Conservation (phyloP, 1,140 invertebrate genomes). For the Apocrypta bakeri region DNA sequence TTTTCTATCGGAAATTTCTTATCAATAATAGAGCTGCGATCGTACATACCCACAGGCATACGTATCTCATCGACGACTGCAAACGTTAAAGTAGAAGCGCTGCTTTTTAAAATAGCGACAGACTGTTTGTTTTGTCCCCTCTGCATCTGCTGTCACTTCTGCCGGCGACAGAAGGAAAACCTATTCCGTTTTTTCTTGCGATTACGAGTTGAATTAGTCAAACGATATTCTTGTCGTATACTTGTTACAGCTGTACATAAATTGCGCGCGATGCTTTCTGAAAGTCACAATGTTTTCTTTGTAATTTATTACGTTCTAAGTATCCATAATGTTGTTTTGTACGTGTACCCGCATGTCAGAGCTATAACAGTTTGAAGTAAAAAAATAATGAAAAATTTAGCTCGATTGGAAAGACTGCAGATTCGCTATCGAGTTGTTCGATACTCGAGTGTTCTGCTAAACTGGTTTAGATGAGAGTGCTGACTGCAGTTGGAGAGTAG, state of each 20-base stretch:
- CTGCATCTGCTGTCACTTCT: background rate
- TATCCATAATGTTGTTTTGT: background rate
- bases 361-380: background rate
- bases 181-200: too few relatives aligned
- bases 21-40: background rate
- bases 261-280: too few relatives aligned
- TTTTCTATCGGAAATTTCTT: constrained; percentile 2
- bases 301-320: background rate
- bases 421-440: too few relatives aligned
- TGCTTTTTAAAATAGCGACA: constrained; percentile 21
- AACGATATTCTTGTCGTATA: too few relatives aligned
- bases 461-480: background rate
- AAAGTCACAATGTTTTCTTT: background rate
- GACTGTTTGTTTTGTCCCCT: background rate
- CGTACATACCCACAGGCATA: background rate
- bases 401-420: background rate
- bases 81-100: constrained; percentile 21
- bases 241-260: too few relatives aligned
- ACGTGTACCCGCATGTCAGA: background rate
- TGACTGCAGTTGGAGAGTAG: background rate
- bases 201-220: too few relatives aligned
- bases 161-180: background rate
- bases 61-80: background rate
- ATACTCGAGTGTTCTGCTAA: background rate
- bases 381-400: background rate